Conservation (phyloP, 2,888 invertebrate genomes). For the Parnassius mnemosyne region DNA sequence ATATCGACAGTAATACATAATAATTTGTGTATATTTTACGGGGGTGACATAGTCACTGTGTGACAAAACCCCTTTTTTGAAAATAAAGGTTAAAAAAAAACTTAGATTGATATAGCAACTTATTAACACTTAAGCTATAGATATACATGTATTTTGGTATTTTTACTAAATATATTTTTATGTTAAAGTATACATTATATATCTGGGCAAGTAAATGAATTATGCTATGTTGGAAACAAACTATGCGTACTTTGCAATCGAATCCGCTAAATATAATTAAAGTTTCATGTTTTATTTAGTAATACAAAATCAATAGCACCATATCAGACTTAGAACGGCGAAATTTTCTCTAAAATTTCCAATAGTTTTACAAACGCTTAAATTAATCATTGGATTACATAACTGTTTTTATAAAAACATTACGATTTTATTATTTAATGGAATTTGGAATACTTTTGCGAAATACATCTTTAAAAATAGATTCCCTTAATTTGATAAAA, state of each 20-base stretch:
- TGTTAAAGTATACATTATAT: background rate
- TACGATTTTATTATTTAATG: background rate
- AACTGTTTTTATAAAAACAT: background rate
- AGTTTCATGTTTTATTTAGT: constrained; percentile 7
- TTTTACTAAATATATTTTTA: background rate
- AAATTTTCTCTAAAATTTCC: background rate
- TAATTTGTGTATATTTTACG: no score
- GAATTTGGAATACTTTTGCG: constrained; percentile 8
- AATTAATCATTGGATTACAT: background rate
- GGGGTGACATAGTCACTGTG: no score
- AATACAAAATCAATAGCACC: constrained; percentile 13
- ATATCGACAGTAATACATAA: no score
- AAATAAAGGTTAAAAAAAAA: no score
- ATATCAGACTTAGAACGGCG: constrained; percentile 12
- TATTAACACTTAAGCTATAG: background rate
- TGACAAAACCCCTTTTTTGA: no score
- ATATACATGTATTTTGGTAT: constrained; percentile 4
- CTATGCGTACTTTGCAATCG: background rate
- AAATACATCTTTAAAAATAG: background rate
- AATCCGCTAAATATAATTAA: constrained; percentile 5
- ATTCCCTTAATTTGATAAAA: background rate
- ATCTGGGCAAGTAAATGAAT: constrained; percentile 6
- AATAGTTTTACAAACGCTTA: constrained; percentile 3
- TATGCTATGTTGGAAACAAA: background rate
- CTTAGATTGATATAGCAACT: background rate